Evolutionary conservation across 2,888 invertebrate species (phyloP).

Genomic region (Pristionchus fissidentatus): DNA sequence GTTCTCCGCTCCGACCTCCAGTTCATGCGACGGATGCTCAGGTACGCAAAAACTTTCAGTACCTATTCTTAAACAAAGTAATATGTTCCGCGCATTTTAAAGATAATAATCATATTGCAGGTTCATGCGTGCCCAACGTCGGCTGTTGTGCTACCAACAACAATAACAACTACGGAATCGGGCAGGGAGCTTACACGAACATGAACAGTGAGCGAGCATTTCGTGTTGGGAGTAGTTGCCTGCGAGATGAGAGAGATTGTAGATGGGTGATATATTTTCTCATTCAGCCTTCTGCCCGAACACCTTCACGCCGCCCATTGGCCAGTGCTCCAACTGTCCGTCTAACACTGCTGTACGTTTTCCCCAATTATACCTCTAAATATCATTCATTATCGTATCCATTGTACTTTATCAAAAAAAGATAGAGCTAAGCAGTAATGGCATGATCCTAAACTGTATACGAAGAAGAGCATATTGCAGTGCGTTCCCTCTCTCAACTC

Average conservation of each 20-base stretch:
- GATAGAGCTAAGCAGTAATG: background rate
- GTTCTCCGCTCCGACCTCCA: background rate
- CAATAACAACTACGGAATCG: background rate
- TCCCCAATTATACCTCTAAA: background rate
- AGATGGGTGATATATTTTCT: background rate
- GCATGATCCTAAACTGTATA: background rate
- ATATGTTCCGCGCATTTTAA: background rate
- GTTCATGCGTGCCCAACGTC: conserved; percentile 50
- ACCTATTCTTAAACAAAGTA: background rate
- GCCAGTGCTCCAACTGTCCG: conserved; percentile 59
- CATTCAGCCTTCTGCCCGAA: conserved; percentile 63
- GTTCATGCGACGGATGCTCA: conserved; percentile 10
- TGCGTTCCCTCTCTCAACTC: conserved; percentile 49
- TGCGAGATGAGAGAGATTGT: no score
- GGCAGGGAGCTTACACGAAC: background rate
- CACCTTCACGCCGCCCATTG: conserved; percentile 61
- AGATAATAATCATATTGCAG: background rate
- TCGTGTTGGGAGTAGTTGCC: no score
- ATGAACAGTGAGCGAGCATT: conserved; percentile 27
- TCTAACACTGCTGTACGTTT: background rate
- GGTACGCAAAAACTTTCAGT: background rate
- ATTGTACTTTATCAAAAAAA: background rate
- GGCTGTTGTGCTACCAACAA: conserved; percentile 55
- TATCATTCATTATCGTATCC: background rate
- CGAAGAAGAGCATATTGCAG: background rate